Evolutionary conservation across 2,113 vertebrate genomes (phyloP).

Genomic region (Spizaetus ornatus): DNA sequence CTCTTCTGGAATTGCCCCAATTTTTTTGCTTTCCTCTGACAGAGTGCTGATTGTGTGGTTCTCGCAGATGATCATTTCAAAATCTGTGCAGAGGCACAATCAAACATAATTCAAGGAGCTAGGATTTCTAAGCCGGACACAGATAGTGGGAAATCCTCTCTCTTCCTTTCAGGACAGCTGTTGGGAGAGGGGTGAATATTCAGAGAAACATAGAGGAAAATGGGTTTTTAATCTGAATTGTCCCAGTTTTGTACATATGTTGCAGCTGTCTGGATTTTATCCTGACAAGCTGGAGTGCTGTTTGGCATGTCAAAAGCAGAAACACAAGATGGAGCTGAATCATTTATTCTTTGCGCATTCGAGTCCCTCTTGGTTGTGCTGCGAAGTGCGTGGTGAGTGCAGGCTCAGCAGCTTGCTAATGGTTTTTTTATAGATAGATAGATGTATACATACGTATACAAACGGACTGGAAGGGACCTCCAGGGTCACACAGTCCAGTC

Average conservation of each 20-base stretch:
- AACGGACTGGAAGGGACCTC: background rate
- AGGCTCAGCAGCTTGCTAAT: background rate
- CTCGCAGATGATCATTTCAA: background rate
- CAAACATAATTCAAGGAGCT: background rate
- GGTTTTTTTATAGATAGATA: background rate
- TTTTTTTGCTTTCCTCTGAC: background rate
- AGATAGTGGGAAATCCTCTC: background rate
- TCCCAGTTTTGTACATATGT: background rate
- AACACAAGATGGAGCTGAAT: conserved; percentile 51
- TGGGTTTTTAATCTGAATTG: background rate
- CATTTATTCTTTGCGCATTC: background rate
- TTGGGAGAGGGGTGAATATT: background rate
- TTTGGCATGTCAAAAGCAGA: background rate
- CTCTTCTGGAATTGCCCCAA: background rate
- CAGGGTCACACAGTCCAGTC: background rate
- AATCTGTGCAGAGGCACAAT: background rate
- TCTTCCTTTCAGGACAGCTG: background rate
- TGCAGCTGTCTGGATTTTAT: background rate
- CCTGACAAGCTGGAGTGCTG: background rate
- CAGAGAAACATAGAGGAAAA: background rate
- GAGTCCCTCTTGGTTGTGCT: background rate
- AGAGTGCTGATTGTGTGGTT: background rate
- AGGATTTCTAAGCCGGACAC: background rate
- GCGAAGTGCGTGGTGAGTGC: background rate
- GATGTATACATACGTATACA: rapidly evolving